A percentile compares a stretch with the other conserved stretches of the same genome.
Evolutionary conservation across 2,888 invertebrate species (phyloP).

Genomic region (Nemoura dubitans): DNA sequence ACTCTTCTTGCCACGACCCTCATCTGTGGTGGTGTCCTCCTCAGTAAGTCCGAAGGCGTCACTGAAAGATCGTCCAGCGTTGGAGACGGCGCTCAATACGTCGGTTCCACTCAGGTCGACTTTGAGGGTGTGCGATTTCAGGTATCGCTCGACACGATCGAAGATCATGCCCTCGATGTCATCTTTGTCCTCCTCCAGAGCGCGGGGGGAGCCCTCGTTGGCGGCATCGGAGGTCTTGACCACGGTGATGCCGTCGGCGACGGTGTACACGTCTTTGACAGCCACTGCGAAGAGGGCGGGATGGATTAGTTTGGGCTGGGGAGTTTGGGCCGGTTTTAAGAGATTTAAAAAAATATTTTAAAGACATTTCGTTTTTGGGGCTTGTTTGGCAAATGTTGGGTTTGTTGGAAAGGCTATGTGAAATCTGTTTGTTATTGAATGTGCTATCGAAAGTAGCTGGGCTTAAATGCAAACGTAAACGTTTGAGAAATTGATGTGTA

Average conservation of each 20-base stretch:
- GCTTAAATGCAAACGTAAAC: too few relatives aligned
- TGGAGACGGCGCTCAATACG: slow-evolving; percentile 80
- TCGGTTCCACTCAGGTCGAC: slow-evolving; percentile 87
- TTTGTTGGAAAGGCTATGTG: background rate
- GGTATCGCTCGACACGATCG: slow-evolving; percentile 77
- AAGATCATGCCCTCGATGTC: slow-evolving; percentile 71
- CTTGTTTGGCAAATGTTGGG: too few relatives aligned
- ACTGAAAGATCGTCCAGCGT: slow-evolving; percentile 81
- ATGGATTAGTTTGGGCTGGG: background rate
- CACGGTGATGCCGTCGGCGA: slow-evolving; percentile 85
- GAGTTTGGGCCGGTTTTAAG: background rate
- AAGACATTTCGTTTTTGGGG: too few relatives aligned
- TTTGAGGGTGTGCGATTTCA: slow-evolving; percentile 82
- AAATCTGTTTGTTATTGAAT: background rate
- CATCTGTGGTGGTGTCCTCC: slow-evolving; percentile 66
- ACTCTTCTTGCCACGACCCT: slow-evolving; percentile 81
- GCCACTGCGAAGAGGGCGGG: slow-evolving; percentile 57
- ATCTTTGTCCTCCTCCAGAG: slow-evolving; percentile 58
- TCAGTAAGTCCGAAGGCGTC: slow-evolving; percentile 70
- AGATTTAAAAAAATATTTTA: background rate
- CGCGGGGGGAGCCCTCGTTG: slow-evolving; percentile 79
- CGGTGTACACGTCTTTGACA: slow-evolving; percentile 80
- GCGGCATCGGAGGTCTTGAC: slow-evolving; percentile 76
- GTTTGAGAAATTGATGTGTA: too few relatives aligned
- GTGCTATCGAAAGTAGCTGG: too few relatives aligned